Evolutionary conservation across 2,113 vertebrate genomes (phyloP), one percentile per base, ranked within the genome.

Genomic region (Tragelaphus strepsiceros): DNA sequence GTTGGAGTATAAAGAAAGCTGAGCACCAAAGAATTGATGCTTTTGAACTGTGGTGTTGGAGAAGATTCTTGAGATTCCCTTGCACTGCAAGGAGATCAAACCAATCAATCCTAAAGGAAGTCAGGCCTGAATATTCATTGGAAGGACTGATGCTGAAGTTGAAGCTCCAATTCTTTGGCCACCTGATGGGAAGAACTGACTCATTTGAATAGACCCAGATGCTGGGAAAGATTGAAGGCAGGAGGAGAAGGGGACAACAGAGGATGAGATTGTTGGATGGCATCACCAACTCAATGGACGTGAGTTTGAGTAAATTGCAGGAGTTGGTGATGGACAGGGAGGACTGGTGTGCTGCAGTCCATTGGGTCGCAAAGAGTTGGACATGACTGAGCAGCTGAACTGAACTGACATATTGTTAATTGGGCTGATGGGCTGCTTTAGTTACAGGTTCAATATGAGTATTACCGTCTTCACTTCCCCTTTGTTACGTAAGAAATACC

Each of bases 371-470:
- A 67, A 67, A 67, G 17, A n/a, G 32, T 67, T 8, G 8, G 64
- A n/a, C 32, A n/a, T 10, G 32, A 67, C 64, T 67, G 64, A 21
- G 4, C 16, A 35, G 19, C 64, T 35, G 32, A 67, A 67, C 32
- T 67, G 64, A 67, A 67, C 32, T 35, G 32, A 67, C 32, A 67
- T n/a, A n/a, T 19, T 67, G 81, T 87, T 87, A 94, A 83, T 64
- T 28, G 17, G 35, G 24, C 59, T 49, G n/a, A 54, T 6, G 24
- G 16, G 26, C 30, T 92, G 54, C 35, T n/a, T 96, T 59, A 86
- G 46, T 86, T 82, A 86, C 1, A 95, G 46, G 26, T 64, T 95
- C 53, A 93, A 26, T 49, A 93, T 53, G 16, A 58, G 49, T 83
- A 51, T 39, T 35, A 83, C 32, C 39, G 56, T 26, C 56, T 58